These are phyloP conservation scores for Melipona beecheii DNA, from an alignment of 2,888 invertebrate species.

Conservation along the genomic window DNA sequence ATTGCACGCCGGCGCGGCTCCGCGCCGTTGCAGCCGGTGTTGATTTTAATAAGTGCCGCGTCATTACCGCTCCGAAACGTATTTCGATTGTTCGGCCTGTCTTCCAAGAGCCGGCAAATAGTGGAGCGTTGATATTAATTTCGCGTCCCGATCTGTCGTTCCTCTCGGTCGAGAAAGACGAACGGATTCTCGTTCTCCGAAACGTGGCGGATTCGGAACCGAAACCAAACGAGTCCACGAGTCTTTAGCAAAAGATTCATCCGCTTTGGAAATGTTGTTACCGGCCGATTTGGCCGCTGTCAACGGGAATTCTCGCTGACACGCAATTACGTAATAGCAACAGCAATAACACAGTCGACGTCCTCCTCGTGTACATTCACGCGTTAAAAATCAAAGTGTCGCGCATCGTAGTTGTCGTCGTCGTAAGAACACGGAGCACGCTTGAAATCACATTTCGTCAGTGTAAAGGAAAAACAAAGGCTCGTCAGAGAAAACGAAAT, in stretches of 20 bases:
- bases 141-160: conserved; percentile 25
- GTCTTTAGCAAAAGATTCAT: background rate
- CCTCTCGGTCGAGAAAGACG: too few relatives aligned
- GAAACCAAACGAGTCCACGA: conserved; percentile 13
- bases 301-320: background rate
- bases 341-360: background rate
- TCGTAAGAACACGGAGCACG: background rate
- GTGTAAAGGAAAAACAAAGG: background rate
- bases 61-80: background rate
- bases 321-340: conserved; percentile 13
- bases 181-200: background rate
- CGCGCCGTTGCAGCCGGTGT: background rate
- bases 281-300: background rate
- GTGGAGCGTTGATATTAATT: conserved; percentile 16
- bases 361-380: background rate
- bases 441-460: background rate
- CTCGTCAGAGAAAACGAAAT: background rate
- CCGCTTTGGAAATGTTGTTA: conserved; percentile 9
- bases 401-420: background rate
- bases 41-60: conserved; percentile 30
- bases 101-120: conserved; percentile 18
- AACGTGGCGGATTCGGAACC: conserved; percentile 21
- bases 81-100: background rate
- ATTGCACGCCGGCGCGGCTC: conserved; percentile 1
- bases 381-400: background rate